Base-by-base conservation (phyloP, 2,888 invertebrate genomes). In the Ferdinandea cuprea region DNA sequence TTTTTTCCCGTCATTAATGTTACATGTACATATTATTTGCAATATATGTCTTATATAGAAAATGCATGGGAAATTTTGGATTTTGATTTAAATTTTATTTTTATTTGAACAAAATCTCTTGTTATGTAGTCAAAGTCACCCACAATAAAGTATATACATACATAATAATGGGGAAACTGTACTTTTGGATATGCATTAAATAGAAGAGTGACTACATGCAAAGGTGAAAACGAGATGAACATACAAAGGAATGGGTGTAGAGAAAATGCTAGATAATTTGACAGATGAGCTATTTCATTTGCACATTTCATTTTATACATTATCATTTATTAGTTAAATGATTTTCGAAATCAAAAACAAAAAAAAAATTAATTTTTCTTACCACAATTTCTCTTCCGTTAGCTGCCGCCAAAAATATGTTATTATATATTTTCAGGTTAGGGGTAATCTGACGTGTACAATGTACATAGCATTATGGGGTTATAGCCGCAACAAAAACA, bases 261-360 rank as follows among this genome's bases (percentile, higher is more conserved):
- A n/a, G 40, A 63, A 65, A 63, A 44, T 8, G 19, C 19, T 35
- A 19, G 46, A 56, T 48, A 56, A 37, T 56, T 40, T 65, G 73
- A 65, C 73, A 73, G n/a, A n/a, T 46, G 37, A 63, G 72, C 61
- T 25, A 63, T 44, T 35, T 11, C 9, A 17, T 6, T 40, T 50
- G 48, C 69, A 69, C 69, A 50, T 69, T n/a, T n/a, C n/a, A 58
- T 40, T 13, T 40, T 44, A 6, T 42, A 32, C 42, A 9, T 30
- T 30, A 8, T 42, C 3, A 1, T 25, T 2, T 7, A 42, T 13
- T 9, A n/a, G 19, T 25, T 28, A n/a, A n/a, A n/a, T n/a, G n/a
- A n/a, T n/a, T n/a, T n/a, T n/a, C n/a, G n/a, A n/a, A n/a, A n/a
- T n/a, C n/a, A 35, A 11, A 25, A 32, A 46, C n/a, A n/a, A n/a